Evolutionary conservation across 2,113 vertebrate species (phyloP).

Genomic region (Sylvietta virens): DNA sequence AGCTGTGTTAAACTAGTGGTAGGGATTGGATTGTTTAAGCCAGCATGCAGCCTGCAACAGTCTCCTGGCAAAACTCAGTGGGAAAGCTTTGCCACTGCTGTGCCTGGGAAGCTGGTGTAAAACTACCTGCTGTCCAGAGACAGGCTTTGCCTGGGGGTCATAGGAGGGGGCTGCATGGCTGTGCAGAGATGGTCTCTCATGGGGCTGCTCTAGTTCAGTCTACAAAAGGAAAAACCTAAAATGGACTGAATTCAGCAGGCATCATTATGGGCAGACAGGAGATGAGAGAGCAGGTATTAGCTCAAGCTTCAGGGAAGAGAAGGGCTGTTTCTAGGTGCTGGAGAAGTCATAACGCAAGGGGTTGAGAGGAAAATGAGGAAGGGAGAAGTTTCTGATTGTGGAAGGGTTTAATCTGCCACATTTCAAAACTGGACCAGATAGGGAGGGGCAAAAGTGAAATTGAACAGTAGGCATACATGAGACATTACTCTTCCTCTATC

Average conservation of each 20-base stretch:
- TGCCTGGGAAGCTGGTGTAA: background rate
- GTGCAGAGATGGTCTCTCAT: background rate
- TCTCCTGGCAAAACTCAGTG: background rate
- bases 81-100: background rate
- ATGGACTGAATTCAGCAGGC: background rate
- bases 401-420: background rate
- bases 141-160: background rate
- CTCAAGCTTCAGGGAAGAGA: background rate
- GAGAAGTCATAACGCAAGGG: background rate
- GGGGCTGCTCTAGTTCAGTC: background rate
- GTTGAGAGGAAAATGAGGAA: background rate
- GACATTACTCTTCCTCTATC: background rate
- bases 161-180: background rate
- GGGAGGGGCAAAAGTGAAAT: background rate
- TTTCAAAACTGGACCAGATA: background rate
- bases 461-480: background rate
- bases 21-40: background rate
- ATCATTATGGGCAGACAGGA: background rate
- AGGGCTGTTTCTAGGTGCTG: background rate
- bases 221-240: background rate
- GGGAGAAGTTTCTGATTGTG: background rate
- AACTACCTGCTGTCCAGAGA: background rate
- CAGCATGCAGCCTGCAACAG: rapidly evolving
- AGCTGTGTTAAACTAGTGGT: background rate
- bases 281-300: rapidly evolving